Base-by-base conservation (phyloP, 2,113 vertebrate genomes). In the Rhea pennata region DNA sequence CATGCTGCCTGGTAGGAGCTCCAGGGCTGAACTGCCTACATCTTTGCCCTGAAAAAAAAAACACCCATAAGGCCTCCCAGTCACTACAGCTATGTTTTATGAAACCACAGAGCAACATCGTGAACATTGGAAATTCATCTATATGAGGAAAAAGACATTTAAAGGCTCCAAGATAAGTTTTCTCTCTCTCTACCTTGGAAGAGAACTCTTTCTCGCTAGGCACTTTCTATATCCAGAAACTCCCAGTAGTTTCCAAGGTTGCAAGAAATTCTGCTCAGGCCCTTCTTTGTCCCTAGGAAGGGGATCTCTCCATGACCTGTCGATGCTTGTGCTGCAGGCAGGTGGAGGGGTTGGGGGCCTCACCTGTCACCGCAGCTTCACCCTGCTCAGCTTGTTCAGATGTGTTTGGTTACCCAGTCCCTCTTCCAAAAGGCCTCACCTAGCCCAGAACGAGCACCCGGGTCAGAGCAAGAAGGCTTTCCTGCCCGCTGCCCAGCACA, bases 321-420 rank as follows among this genome's bases (percentile, higher is more conserved):
- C 36, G 36, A 15, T 56, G 54, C 3, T 51, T 61, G 31, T 0
- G 0, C 39, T 82, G 44, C 12, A 79, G 36, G 20, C 33, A 83
- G n/a, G 31, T 27, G 31, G 50, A 70, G 84, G 26, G 39, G 61
- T 46, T 76, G 46, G 23, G 23, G 23, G 59, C 5, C 9, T 75
- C 72, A 16, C 14, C 14, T 21, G 29, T 26, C 0, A 1, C 22
- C 88, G 33, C 14, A 91, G 42, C 12, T 81, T 92, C 59, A 84
- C 22, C 31, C 46, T 84, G 24, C 9, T 65, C 51, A 78, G 4
- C 26, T 19, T 5, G 2, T 82, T 93, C 2, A 1, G 15, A 10
- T 69, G n/a, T 8, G 51, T 58, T 84, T 91, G 19, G 16, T 40
- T 75, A 51, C 24, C 5, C 15, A 72, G 33, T 62, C 16, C 19